These are phyloP conservation scores for Odontomyia ornata DNA, from an alignment of 2,888 invertebrate species.

Conservation along the genomic window DNA sequence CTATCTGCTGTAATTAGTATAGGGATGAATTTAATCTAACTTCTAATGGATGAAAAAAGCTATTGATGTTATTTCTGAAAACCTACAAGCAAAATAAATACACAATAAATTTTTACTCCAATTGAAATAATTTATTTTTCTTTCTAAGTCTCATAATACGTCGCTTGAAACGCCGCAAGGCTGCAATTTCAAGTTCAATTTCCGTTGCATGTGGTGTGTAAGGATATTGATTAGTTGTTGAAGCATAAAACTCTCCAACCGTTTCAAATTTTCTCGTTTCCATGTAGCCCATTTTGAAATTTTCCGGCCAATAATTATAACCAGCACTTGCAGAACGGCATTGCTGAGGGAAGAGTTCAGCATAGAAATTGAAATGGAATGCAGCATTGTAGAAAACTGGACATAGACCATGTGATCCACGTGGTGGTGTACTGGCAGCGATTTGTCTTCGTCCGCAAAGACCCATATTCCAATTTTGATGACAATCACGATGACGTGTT, in stretches of 20 bases:
- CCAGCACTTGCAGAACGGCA: conserved; percentile 47
- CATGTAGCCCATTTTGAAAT: conserved; percentile 55
- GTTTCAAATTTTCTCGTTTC: conserved; percentile 51
- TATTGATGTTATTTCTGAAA: not conserved
- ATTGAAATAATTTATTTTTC: not conserved
- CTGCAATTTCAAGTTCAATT: not conserved
- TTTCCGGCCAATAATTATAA: conserved; percentile 49
- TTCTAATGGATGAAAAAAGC: too few relatives aligned
- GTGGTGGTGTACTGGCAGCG: conserved; percentile 51
- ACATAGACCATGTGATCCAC: conserved; percentile 54
- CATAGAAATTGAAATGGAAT: conserved; percentile 52
- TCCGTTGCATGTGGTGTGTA: conserved; percentile 49
- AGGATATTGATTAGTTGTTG: conserved; percentile 52
- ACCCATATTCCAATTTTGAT: conserved; percentile 56
- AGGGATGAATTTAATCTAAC: too few relatives aligned
- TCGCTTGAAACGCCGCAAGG: not conserved
- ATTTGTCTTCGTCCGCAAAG: conserved; percentile 53
- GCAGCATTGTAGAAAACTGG: conserved; percentile 54
- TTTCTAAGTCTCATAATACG: not conserved
- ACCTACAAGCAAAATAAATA: not conserved
- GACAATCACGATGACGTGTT: conserved; percentile 53
- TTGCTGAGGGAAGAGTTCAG: conserved; percentile 52
- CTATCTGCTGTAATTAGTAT: too few relatives aligned
- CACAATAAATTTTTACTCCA: not conserved
- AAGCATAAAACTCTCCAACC: conserved; percentile 51